phyloP scores from a whole-genome alignment of 30 jellyfish, hydroid and myxozoan genomes.

The Cassiopea andromeda region DNA sequence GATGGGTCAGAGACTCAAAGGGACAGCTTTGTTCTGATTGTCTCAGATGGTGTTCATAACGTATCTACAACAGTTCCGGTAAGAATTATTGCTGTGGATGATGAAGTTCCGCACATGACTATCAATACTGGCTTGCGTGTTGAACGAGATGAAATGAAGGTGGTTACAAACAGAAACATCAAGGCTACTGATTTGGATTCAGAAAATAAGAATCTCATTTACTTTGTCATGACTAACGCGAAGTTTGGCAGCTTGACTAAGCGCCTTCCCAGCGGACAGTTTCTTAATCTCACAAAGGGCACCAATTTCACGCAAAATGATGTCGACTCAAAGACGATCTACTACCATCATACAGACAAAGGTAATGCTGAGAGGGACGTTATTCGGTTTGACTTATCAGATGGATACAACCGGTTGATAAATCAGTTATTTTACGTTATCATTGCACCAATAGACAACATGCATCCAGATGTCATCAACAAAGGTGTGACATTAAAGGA shows the following conservation, averaged over 20 bases:
- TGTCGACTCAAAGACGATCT: constrained; percentile 65
- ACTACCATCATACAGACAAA: constrained; percentile 71
- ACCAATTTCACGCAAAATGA: constrained; percentile 88
- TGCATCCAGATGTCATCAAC: constrained; percentile 90
- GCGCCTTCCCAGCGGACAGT: constrained; percentile 44
- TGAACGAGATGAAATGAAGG: constrained; percentile 90
- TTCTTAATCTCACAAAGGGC: constrained; percentile 76
- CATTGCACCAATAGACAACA: constrained; percentile 88
- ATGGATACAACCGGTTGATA: constrained; percentile 90
- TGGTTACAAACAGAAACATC: constrained; percentile 76
- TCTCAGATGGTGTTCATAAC: constrained; percentile 92
- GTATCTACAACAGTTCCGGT: constrained; percentile 71
- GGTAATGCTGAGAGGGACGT: constrained; percentile 87
- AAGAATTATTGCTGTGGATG: constrained; percentile 89
- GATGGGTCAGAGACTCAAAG: constrained; percentile 90
- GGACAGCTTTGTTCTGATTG: constrained; percentile 80
- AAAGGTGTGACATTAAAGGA: constrained; percentile 85
- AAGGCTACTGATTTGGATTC: constrained; percentile 93
- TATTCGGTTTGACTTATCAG: constrained; percentile 93
- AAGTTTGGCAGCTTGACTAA: constrained; percentile 70
- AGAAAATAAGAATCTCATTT: constrained; percentile 60
- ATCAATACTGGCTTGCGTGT: constrained; percentile 83
- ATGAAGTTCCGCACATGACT: constrained; percentile 91
- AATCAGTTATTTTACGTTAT: constrained; percentile 86
- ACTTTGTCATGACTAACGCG: constrained; percentile 77